Evolutionary conservation across 2,797 vertebrate genomes (phyloP), one percentile per base, ranked within the genome.

Genomic region (Silurus lanzhouensis): DNA sequence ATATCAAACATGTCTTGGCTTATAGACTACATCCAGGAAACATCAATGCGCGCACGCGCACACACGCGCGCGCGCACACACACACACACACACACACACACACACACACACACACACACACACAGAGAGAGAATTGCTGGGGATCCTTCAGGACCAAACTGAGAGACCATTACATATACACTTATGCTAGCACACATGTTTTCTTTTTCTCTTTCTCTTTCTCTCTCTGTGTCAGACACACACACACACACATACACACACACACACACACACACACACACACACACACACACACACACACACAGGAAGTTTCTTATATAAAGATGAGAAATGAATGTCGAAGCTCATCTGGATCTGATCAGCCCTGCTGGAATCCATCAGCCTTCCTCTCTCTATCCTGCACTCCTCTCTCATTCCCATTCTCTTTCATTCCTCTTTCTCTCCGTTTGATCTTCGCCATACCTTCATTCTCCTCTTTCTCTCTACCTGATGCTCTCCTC

Each of bases 251-350:
- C n/a, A n/a, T n/a, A n/a, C n/a, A n/a, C n/a, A n/a, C n/a, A n/a
- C n/a, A n/a, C n/a, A n/a, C n/a, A n/a, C n/a, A n/a, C n/a, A n/a
- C n/a, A n/a, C n/a, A n/a, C n/a, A n/a, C n/a, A n/a, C n/a, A n/a
- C n/a, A n/a, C n/a, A n/a, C n/a, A n/a, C 76, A 76, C 80, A 52
- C 48, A 17, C n/a, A 58, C 76, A 61, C 14, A 48, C 12, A 70
- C 20, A 89, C 5, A 93, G 93, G 93, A 95, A 94, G 93, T 92
- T 92, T 93, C 92, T 94, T 94, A 94, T 93, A 93, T 93, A 94
- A 94, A 90, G 90, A 94, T 95, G 94, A 93, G 93, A 94, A 95
- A 92, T 93, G 94, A 95, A 93, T 94, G 94, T 94, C 94, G 93
- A 91, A 91, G 91, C 91, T 94, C 93, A 94, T 94, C 94, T 94